Percentiles rank a stretch among this genome's conserved stretches.
Evolutionary conservation across 2,797 vertebrate species (phyloP).

Genomic region (Danionella dracula): DNA sequence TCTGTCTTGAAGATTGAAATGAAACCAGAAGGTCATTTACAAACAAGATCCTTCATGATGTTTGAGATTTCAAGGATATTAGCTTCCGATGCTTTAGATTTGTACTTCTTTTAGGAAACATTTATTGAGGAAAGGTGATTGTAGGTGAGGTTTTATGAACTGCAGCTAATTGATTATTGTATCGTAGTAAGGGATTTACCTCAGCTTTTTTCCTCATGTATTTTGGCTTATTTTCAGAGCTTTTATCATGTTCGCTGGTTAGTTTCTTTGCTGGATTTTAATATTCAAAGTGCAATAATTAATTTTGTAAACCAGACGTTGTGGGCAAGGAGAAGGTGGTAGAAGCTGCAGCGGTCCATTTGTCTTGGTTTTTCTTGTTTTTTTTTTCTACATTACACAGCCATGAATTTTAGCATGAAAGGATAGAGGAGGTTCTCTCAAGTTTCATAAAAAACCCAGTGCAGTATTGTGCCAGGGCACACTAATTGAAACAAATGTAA

Average conservation of each 20-base stretch:
- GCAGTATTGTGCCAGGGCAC: neutral
- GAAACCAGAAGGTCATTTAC: too few species aligned
- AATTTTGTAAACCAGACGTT: constrained; percentile 1
- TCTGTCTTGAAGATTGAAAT: too few species aligned
- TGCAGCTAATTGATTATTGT: neutral
- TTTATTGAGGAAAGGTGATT: neutral
- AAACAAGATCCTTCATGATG: too few species aligned
- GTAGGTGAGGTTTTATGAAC: neutral
- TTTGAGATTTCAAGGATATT: too few species aligned
- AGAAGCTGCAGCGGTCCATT: neutral
- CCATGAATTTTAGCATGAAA: neutral
- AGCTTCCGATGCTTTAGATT: neutral
- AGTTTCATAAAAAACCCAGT: neutral
- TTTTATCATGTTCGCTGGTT: constrained; percentile 35
- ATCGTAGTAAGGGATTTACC: constrained; percentile 9
- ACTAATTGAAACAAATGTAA: neutral
- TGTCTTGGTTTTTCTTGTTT: neutral
- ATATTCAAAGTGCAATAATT: constrained; percentile 23
- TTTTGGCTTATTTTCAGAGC: neutral
- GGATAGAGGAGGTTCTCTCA: neutral
- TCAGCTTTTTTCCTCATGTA: neutral
- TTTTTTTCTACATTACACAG: neutral
- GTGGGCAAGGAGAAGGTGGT: constrained; percentile 4
- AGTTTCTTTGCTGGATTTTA: constrained; percentile 30
- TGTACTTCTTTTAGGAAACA: constrained; percentile 14